Base-by-base conservation (phyloP, 2,797 vertebrate species). In the Trichosurus vulpecula region DNA sequence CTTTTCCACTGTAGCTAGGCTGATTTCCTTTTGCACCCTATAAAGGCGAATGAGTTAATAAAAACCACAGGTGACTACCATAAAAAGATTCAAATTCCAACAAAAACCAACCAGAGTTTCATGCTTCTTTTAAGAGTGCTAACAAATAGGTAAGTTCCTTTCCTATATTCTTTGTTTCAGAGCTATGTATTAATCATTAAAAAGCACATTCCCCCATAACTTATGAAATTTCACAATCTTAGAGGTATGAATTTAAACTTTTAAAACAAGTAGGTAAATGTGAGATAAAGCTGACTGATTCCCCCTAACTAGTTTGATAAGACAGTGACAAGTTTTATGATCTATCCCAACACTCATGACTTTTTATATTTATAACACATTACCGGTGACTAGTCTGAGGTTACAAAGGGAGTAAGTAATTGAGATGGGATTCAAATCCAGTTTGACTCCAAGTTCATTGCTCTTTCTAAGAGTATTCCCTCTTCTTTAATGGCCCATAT, bases 41-140 rank as follows among this genome's bases (percentile, higher is more conserved):
- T 95, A 97, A 57, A 8, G 55, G 55, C 27, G 93, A 96, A 92
- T 94, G 47, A 96, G 41, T 52, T 66, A 52, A 55, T 54, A 92
- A 95, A 61, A 91, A 95, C 0, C 87, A 47, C n/a, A 55, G 0
- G 52, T 52, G 55, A 93, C 58, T 54, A 87, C 5, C 74, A 92
- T 56, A 66, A 90, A 90, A 2, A 89, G 81, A 94, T 35, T 95
- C 22, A 91, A 55, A 95, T 92, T 92, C 35, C 81, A 25, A 52
- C 41, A n/a, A 92, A 94, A 95, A 41, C 16, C 66, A 74, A 92
- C 31, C 8, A 56, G 56, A 96, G 47, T 94, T 93, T 95, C 31
- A 94, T 90, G 90, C n/a, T 95, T 47, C n/a, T 41, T 57, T 25
- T 22, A 81, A 81, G n/a, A 81, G n/a, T 22, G 19, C 66, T 81